phyloP scores from a whole-genome alignment of 1,140 invertebrate species.

The Bathynomus jamesi region DNA sequence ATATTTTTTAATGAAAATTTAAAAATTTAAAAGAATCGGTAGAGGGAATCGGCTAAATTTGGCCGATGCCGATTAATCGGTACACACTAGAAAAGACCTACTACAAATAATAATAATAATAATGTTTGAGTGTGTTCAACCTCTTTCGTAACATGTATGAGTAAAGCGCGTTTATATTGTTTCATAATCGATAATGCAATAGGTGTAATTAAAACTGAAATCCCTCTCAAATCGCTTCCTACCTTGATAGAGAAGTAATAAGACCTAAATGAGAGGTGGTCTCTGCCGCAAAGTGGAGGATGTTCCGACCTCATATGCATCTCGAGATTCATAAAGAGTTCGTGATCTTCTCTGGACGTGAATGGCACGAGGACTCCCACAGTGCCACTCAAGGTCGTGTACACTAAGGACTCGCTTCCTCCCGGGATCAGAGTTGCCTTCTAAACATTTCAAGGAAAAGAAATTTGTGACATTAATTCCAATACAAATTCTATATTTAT shows the following conservation, averaged over 20 bases:
- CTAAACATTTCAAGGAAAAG: constrained; percentile 46
- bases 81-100: too few relatives aligned
- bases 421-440: constrained; percentile 95
- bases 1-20: too few relatives aligned
- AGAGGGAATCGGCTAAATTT: too few relatives aligned
- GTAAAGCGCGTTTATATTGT: too few relatives aligned
- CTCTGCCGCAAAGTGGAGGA: constrained; percentile 88
- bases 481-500: not conserved
- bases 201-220: too few relatives aligned
- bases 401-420: constrained; percentile 90
- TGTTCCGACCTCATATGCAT: constrained; percentile 99
- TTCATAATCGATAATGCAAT: too few relatives aligned
- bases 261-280: constrained; percentile 93
- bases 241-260: constrained; percentile 96
- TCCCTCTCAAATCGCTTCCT: too few relatives aligned
- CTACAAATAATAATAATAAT: too few relatives aligned
- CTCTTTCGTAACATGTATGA: too few relatives aligned
- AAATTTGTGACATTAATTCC: constrained; percentile 42
- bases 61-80: too few relatives aligned
- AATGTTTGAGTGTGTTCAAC: too few relatives aligned
- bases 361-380: constrained; percentile 96
- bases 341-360: constrained; percentile 95
- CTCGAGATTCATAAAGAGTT: constrained; percentile 98
- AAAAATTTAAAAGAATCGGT: too few relatives aligned
- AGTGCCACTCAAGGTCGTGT: constrained; percentile 85